phyloP scores from a whole-genome alignment of 2,888 invertebrate genomes.

The Nemoura dubitans region DNA sequence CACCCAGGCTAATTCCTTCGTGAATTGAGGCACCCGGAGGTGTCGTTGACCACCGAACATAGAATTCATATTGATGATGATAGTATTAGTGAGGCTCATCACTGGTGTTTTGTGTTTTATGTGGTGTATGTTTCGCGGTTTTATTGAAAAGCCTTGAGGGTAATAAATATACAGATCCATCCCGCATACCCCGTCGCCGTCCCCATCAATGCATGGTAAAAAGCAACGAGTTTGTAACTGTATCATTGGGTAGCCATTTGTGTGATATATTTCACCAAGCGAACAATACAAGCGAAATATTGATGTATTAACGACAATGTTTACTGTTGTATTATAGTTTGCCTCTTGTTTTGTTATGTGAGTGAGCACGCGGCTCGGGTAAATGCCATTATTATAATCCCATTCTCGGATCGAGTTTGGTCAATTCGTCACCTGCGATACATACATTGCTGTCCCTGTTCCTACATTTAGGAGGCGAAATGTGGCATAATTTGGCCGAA shows the following conservation, averaged over 20 bases:
- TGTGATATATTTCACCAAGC: constrained; percentile 47
- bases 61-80: constrained; percentile 50
- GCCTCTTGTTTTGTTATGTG: constrained; percentile 44
- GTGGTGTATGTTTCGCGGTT: constrained; percentile 51
- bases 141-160: constrained; percentile 52
- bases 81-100: constrained; percentile 49
- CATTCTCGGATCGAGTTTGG: constrained; percentile 13
- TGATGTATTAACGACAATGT: constrained; percentile 51
- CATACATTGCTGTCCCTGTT: constrained; percentile 8
- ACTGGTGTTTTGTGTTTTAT: constrained; percentile 42
- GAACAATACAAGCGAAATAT: constrained; percentile 51
- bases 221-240: constrained; percentile 49
- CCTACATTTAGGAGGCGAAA: not conserved
- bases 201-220: constrained; percentile 44
- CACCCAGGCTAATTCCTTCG: constrained; percentile 50
- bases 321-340: constrained; percentile 41
- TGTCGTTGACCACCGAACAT: constrained; percentile 47
- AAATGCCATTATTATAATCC: constrained; percentile 50
- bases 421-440: constrained; percentile 29
- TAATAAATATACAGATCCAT: constrained; percentile 51
- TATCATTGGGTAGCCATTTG: constrained; percentile 50
- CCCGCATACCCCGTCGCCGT: constrained; percentile 43
- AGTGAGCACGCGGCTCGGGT: constrained; percentile 40
- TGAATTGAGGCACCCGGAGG: constrained; percentile 51
- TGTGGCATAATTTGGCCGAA: not conserved